Evolutionary conservation across 2,113 vertebrate species (phyloP), one percentile per base, ranked within the genome.

Genomic region (Neofelis nebulosa): DNA sequence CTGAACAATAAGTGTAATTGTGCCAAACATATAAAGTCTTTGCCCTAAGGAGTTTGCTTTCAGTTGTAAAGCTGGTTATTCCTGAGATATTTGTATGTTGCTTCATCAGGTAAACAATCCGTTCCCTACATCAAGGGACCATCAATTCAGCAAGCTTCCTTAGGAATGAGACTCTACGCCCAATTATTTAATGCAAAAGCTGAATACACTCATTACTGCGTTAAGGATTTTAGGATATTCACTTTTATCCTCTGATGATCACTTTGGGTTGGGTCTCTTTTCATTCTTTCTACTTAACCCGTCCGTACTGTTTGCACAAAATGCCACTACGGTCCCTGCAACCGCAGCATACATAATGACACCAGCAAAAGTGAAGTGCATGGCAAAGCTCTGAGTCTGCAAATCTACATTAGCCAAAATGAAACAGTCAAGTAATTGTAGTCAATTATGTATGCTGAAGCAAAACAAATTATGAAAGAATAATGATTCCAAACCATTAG

Each of bases 21-120:
- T 96, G 97, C 97, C 97, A 98, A 97, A 96, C 87, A 73, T 50
- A 92, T 96, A 82, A 98, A 98, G 96, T 97, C 92, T 61, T 95
- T 84, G 95, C 94, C 97, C 33, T 29, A 48, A 87, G 97, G 96
- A 92, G 92, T 93, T 68, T 85, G 88, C 89, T 61, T 7, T 69
- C 61, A 74, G 89, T 52, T 48, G 31, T 57, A 78, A 92, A 95
- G 89, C 97, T 95, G 79, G 97, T 96, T 96, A 33, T 69, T 96
- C 97, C 80, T n/a, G 82, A 91, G 79, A 27, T 95, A 71, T 68
- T 11, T 69, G 89, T 89, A 63, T 33, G 33, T 31, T 89, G 65
- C 74, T 92, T 87, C 69, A 85, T 89, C 69, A 45, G 73, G 74
- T 92, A 91, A 94, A 95, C 55, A 89, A 80, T n/a, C 65, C 19